Evolutionary conservation across 1,140 invertebrate genomes (phyloP).

Genomic region (Acyrthosiphon pisum): DNA sequence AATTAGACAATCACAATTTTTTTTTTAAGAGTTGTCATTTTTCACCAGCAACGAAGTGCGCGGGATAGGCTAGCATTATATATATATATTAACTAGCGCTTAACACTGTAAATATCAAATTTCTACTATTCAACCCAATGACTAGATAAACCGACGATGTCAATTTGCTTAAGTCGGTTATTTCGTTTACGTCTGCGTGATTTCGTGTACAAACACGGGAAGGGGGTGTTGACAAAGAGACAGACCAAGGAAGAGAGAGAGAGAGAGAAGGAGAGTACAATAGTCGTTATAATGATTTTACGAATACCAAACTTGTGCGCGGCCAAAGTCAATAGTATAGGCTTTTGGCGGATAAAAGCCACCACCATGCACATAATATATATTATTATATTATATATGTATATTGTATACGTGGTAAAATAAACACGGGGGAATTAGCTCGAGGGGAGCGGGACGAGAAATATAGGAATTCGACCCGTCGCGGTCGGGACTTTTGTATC

Average conservation of each 20-base stretch:
- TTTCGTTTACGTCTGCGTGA: not conserved
- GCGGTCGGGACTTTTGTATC: not conserved
- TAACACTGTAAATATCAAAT: too few species aligned
- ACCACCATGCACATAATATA: not conserved
- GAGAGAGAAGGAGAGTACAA: not conserved
- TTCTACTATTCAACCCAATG: too few species aligned
- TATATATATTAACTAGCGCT: too few species aligned
- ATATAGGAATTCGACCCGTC: not conserved
- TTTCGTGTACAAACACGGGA: too few species aligned
- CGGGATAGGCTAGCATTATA: too few species aligned
- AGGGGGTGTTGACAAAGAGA: not conserved
- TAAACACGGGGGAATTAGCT: not conserved
- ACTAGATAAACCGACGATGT: not conserved
- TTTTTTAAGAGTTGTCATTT: too few species aligned
- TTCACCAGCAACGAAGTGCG: too few species aligned
- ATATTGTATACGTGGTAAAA: not conserved
- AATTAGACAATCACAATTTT: too few species aligned
- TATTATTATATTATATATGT: not conserved
- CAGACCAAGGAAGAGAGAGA: not conserved
- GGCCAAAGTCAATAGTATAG: not conserved
- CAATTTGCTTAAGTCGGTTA: not conserved
- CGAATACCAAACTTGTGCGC: not conserved
- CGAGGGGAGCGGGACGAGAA: not conserved
- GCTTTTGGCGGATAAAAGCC: not conserved
- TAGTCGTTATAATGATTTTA: not conserved